Conservation (phyloP, 1,140 invertebrate genomes). For the Drosophila willistoni region DNA sequence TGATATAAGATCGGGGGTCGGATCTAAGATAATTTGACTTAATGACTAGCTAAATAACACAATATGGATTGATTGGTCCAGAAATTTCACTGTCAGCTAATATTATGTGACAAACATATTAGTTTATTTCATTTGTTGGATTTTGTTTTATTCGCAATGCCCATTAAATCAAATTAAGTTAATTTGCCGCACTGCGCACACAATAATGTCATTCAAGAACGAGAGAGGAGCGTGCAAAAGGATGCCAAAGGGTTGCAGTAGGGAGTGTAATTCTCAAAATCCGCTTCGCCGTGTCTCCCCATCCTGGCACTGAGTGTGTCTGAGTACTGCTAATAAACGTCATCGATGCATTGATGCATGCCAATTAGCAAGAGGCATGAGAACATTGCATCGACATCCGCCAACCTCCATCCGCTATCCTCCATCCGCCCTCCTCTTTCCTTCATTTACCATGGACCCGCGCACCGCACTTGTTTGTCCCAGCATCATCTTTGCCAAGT, state of each 20-base stretch:
- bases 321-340: slow-evolving; percentile 77
- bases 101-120: no score
- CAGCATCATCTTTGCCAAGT: slow-evolving; percentile 63
- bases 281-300: neutral
- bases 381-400: slow-evolving; percentile 27
- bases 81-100: no score
- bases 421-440: no score
- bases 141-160: slow-evolving; percentile 22
- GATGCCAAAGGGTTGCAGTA: neutral
- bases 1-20: no score
- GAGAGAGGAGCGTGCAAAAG: neutral
- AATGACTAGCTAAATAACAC: no score
- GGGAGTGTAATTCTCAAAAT: slow-evolving; percentile 34
- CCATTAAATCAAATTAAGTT: slow-evolving; percentile 76
- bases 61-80: no score
- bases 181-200: slow-evolving; percentile 73
- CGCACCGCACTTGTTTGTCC: neutral
- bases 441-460: neutral
- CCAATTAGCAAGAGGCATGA: slow-evolving; percentile 64
- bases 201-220: slow-evolving; percentile 63
- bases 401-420: neutral
- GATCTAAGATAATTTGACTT: no score
- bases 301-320: slow-evolving; percentile 40
- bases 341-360: slow-evolving; percentile 79
- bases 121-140: neutral